Base-by-base conservation (phyloP, 2,888 invertebrate species). In the Ochlodes sylvanus region DNA sequence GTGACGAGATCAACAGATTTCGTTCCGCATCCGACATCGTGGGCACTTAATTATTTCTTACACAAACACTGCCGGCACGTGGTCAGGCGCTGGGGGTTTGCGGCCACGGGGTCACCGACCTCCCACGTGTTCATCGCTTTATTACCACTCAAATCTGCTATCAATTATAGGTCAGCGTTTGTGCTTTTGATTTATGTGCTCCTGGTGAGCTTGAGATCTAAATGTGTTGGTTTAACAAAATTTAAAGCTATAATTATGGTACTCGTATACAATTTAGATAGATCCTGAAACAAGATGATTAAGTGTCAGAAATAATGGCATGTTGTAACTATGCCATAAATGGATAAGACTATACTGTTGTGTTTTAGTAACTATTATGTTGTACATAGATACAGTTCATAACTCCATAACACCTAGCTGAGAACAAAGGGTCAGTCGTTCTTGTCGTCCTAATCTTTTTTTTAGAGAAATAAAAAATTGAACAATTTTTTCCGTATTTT, bases 81-180 rank as follows among this genome's bases (percentile, higher is more conserved):
- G 65, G 50, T 57, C 57, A 41, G 50, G 47, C 44, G 32, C 64
- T 38, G 58, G 44, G 65, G 65, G 57, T 15, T 65, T 52, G 52
- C 57, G 58, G 85, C 84, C 77, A 81, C 71, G 74, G 73, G 88
- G 86, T 89, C 87, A 82, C 77, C 73, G 80, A 74, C 85, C 88
- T 63, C 77, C 79, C 88, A 88, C 84, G 86, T 88, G 87, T 79
- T 80, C 74, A 73, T 72, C 75, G 41, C 72, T 85, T 85, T 84
- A 84, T 80, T 83, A 81, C 83, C 78, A 81, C 81, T 82, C 72
- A 74, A 73, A 70, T 66, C 50, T 32, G 47, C 41, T 50, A 57
- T 65, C 67, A 62, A 68, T 66, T 70, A 55, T 55, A 63, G 19
- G 47, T 62, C 57, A 57, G 38, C 62, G 50, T 50, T 19, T 44